Percentiles rank a stretch among this genome's conserved stretches.
Evolutionary conservation across 2,888 invertebrate genomes (phyloP).

Genomic region (Eumacrocentrus americanus): DNA sequence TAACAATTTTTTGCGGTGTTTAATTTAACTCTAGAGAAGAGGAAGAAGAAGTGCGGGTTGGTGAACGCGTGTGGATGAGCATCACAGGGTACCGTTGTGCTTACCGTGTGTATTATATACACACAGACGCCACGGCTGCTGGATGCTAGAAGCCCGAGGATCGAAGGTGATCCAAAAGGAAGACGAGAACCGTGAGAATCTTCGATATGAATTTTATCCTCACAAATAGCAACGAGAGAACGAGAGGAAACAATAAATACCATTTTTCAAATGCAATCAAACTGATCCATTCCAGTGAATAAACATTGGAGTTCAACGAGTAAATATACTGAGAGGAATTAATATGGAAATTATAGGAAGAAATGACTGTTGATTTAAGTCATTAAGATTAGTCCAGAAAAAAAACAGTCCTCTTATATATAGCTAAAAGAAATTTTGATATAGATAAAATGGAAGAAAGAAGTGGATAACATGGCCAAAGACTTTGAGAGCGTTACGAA

Average conservation of each 20-base stretch:
- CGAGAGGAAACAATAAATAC: background rate
- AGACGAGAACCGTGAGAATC: background rate
- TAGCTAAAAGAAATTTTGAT: too few relatives aligned
- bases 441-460: too few relatives aligned
- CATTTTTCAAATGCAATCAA: background rate
- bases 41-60: background rate
- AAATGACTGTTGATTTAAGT: too few relatives aligned
- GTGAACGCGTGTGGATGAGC: conserved; percentile 2
- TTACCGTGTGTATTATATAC: background rate
- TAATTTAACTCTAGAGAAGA: background rate
- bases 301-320: too few relatives aligned
- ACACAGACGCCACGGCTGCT: background rate
- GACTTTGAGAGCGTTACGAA: background rate
- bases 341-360: too few relatives aligned
- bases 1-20: background rate
- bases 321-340: too few relatives aligned
- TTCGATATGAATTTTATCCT: conserved; percentile 1
- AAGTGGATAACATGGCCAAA: too few relatives aligned
- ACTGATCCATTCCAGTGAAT: too few relatives aligned
- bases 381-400: too few relatives aligned
- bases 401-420: too few relatives aligned
- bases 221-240: background rate
- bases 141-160: background rate
- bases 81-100: background rate
- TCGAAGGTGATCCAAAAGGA: conserved; percentile 5